Evolutionary conservation across 2,113 vertebrate genomes (phyloP).

Genomic region (Naja naja): DNA sequence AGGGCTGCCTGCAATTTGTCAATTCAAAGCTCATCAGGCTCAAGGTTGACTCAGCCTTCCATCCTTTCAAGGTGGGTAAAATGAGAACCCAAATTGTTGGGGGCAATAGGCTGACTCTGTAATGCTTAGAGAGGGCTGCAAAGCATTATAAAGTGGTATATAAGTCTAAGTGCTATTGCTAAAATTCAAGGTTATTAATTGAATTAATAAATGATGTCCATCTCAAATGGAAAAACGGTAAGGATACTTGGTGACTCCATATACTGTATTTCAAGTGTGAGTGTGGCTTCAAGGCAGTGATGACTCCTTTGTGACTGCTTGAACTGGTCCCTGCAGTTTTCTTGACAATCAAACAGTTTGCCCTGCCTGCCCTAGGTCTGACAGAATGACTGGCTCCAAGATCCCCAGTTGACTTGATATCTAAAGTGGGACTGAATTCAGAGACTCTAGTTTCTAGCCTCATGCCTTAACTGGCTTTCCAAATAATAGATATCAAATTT

Average conservation of each 20-base stretch:
- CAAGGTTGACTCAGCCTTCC: too few species aligned
- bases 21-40: too few species aligned
- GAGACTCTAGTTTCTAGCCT: background rate
- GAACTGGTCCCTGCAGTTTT: background rate
- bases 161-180: too few species aligned
- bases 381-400: background rate
- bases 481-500: background rate
- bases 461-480: too few species aligned
- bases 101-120: too few species aligned
- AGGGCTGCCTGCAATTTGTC: too few species aligned
- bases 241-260: background rate
- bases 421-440: background rate
- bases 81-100: too few species aligned
- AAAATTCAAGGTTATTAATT: slow-evolving; percentile 35
- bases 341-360: background rate
- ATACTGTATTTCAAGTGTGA: background rate
- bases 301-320: background rate
- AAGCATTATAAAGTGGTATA: too few species aligned
- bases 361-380: background rate
- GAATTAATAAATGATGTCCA: slow-evolving; percentile 58
- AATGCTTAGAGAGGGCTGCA: too few species aligned
- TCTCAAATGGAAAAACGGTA: slow-evolving; percentile 8
- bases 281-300: background rate
- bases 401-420: background rate
- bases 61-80: too few species aligned